Conservation (phyloP, 2,113 vertebrate species). For the Silurus glanis region DNA sequence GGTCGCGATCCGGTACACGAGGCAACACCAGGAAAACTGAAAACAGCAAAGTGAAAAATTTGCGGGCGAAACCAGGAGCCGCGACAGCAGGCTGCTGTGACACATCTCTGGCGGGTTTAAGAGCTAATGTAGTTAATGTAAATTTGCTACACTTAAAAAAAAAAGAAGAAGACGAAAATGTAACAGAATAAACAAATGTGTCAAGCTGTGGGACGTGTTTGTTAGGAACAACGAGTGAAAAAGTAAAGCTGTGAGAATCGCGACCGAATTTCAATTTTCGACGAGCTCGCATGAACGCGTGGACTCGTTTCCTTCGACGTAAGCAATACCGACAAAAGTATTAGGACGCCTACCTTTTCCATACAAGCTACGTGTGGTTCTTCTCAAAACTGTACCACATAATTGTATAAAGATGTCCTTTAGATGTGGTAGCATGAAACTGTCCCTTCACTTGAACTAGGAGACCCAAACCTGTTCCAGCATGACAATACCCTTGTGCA, state of each 20-base stretch:
- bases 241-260: constrained; percentile 3
- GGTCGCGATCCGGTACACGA: background rate
- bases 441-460: no score
- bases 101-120: background rate
- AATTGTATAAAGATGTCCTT: no score
- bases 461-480: no score
- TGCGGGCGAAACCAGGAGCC: background rate
- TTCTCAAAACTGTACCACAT: no score
- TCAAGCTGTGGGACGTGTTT: background rate
- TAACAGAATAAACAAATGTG: background rate
- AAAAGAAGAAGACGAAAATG: background rate
- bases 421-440: no score
- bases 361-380: no score
- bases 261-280: background rate
- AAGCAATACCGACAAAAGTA: no score
- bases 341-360: no score
- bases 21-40: background rate
- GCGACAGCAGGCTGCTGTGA: background rate
- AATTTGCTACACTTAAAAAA: background rate
- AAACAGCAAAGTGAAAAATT: background rate
- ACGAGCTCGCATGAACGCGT: background rate
- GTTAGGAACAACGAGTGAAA: background rate
- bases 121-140: background rate
- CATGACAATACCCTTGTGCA: no score
- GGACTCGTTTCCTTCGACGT: background rate